Evolutionary conservation across 2,888 invertebrate genomes (phyloP).

Genomic region (Danaus chrysippus): DNA sequence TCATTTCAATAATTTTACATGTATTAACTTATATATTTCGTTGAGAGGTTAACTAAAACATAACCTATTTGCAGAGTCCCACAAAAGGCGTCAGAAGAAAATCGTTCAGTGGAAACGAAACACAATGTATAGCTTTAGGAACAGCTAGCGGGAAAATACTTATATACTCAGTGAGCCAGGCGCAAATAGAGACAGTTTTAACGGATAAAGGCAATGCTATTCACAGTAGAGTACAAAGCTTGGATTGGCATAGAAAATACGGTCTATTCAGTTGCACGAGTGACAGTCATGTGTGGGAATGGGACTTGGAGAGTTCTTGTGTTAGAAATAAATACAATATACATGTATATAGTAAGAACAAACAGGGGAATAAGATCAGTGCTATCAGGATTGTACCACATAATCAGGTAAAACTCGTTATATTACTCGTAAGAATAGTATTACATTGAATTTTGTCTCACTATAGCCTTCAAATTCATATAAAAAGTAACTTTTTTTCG

Average conservation of each 20-base stretch:
- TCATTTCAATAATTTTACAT: neutral
- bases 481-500: too few relatives aligned
- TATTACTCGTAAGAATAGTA: neutral
- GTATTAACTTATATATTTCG: neutral
- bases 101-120: constrained; percentile 47
- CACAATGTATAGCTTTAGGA: constrained; percentile 83
- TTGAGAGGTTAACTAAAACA: constrained; percentile 28
- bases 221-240: constrained; percentile 55
- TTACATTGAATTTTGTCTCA: too few relatives aligned
- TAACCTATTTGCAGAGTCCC: constrained; percentile 42
- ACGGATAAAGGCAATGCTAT: constrained; percentile 64
- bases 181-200: constrained; percentile 80
- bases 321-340: constrained; percentile 74
- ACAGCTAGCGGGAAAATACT: constrained; percentile 85
- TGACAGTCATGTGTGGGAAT: constrained; percentile 75
- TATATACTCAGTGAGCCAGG: constrained; percentile 84
- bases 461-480: too few relatives aligned
- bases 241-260: constrained; percentile 79
- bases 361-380: constrained; percentile 72
- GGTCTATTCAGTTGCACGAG: constrained; percentile 76
- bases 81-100: constrained; percentile 46
- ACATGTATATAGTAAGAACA: constrained; percentile 83
- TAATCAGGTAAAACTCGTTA: constrained; percentile 53
- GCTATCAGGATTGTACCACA: constrained; percentile 81
- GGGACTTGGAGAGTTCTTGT: constrained; percentile 72